These are phyloP conservation scores for Notarius quadriscutis DNA, from an alignment of 2,113 vertebrate species.

Conservation along the genomic window DNA sequence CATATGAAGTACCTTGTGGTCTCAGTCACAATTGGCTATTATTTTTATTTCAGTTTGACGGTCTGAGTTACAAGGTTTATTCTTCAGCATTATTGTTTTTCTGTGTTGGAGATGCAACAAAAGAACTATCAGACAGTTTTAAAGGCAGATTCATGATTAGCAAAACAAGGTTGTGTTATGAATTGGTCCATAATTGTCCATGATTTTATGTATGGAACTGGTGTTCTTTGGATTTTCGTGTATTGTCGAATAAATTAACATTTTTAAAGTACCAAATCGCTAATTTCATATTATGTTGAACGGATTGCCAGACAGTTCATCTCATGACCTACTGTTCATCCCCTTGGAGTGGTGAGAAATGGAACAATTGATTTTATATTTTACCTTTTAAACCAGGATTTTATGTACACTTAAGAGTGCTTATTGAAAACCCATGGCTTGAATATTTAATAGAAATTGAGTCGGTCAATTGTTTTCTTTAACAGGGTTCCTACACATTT, in stretches of 20 bases:
- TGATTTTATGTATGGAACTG: background rate
- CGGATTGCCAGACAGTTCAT: background rate
- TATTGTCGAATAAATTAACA: conserved; percentile 20
- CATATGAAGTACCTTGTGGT: background rate
- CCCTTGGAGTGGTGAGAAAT: background rate
- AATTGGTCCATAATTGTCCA: background rate
- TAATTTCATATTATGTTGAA: background rate
- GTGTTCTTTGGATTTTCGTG: background rate
- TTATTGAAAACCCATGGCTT: background rate
- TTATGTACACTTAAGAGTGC: background rate
- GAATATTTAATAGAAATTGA: background rate
- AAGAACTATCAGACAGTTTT: conserved; percentile 6
- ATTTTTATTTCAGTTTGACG: background rate
- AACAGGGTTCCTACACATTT: too few species aligned
- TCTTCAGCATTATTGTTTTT: background rate
- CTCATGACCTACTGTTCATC: background rate
- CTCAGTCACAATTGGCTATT: background rate
- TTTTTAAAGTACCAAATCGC: background rate
- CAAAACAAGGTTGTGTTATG: background rate
- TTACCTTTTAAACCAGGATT: background rate
- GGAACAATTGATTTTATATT: background rate
- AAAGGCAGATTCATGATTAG: background rate
- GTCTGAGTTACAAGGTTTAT: background rate
- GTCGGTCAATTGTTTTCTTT: background rate
- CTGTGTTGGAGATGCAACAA: background rate